These are phyloP conservation scores for Desmophyllum pertusum DNA, from an alignment of 92 coral and sea anemone genomes.

Conservation along the genomic window DNA sequence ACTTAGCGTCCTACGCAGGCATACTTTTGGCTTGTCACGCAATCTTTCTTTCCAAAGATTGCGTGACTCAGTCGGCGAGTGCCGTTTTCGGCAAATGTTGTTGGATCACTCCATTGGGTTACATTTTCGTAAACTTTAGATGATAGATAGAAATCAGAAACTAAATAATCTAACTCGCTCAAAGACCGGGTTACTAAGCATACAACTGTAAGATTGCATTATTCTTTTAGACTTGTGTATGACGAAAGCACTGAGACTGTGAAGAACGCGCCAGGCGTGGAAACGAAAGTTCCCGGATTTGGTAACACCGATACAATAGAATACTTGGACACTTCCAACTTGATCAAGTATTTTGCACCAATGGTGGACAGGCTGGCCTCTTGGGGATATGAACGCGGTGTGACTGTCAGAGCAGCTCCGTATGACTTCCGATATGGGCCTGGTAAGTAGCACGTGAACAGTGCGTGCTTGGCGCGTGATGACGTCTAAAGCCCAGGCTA, in stretches of 20 bases:
- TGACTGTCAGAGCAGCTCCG: slow-evolving; percentile 82
- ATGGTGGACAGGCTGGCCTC: slow-evolving; percentile 74
- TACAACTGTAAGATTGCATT: neutral
- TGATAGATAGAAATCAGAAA: too few species aligned
- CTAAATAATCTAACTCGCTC: neutral
- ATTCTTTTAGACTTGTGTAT: slow-evolving; percentile 65
- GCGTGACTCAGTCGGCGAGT: neutral
- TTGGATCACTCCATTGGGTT: too few species aligned
- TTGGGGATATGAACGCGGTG: slow-evolving; percentile 83
- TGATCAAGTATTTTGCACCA: slow-evolving; percentile 75
- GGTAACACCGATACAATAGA: slow-evolving; percentile 83
- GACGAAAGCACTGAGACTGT: slow-evolving; percentile 66
- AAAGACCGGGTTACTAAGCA: neutral
- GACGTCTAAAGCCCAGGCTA: neutral
- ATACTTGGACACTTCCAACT: slow-evolving; percentile 67
- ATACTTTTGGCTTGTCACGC: neutral
- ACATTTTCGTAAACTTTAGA: too few species aligned
- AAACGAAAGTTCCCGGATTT: slow-evolving; percentile 84
- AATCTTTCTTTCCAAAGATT: neutral
- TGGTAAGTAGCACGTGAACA: slow-evolving; percentile 53
- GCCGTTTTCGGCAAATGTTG: too few species aligned
- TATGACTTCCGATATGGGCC: slow-evolving; percentile 87
- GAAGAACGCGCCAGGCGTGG: slow-evolving; percentile 81
- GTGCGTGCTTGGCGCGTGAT: neutral
- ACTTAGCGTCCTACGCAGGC: too few species aligned